Conservation (phyloP, 2,888 invertebrate genomes). For the Neoaliturus tenellus region DNA sequence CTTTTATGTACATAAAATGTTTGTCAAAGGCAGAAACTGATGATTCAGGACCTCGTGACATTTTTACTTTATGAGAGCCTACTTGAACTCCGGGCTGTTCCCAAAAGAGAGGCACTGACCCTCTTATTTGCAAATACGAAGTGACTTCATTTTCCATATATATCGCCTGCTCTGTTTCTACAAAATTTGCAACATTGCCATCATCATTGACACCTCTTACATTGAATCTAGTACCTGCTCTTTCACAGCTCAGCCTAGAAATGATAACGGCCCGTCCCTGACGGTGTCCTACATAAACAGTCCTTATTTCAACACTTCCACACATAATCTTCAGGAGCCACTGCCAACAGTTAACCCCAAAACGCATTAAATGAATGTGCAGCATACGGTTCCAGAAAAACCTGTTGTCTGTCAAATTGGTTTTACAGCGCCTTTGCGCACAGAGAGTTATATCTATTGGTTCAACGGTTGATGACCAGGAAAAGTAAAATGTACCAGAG, state of each 20-base stretch:
- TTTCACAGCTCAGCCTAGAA: conserved; percentile 96
- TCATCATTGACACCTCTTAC: conserved; percentile 99
- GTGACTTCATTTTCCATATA: conserved; percentile 92
- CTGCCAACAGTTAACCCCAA: conserved; percentile 90
- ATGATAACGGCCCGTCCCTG: conserved; percentile 97
- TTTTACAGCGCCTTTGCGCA: conserved; percentile 91
- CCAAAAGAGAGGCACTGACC: conserved; percentile 99
- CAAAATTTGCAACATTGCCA: conserved; percentile 99
- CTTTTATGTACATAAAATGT: conserved; percentile 89
- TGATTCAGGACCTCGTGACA: conserved; percentile 96
- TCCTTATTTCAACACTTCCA: conserved; percentile 97
- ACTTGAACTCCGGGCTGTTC: conserved; percentile 99
- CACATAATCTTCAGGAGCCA: conserved; percentile 98
- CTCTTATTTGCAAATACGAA: conserved; percentile 94
- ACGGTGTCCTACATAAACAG: conserved; percentile 97
- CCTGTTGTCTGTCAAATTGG: conserved; percentile 91
- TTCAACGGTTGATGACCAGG: conserved; percentile 80
- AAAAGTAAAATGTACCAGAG: conserved; percentile 98
- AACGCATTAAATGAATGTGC: conserved; percentile 94
- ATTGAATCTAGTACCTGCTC: conserved; percentile 98
- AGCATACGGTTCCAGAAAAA: conserved; percentile 99
- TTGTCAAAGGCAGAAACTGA: conserved; percentile 95
- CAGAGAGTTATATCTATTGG: conserved; percentile 95
- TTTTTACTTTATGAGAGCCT: conserved; percentile 98
- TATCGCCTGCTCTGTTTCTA: conserved; percentile 99